Evolutionary conservation across 2,888 invertebrate species (phyloP), one percentile per base, ranked within the genome.

Genomic region (Cheilosia scutellata): DNA sequence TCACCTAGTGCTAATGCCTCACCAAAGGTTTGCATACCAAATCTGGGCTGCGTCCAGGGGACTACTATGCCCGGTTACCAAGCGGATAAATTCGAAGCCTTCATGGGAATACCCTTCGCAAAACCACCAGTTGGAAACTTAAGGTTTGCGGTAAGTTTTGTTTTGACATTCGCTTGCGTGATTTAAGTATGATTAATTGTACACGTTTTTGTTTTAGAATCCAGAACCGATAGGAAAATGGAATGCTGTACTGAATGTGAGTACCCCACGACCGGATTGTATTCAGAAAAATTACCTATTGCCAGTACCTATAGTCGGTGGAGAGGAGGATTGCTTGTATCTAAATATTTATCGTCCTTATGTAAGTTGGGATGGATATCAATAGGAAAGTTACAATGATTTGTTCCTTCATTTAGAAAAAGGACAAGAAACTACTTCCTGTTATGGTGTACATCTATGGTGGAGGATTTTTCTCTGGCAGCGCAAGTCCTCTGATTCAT

Each of bases 361-460:
- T 49, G 89, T 89, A 75, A 83, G 82, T 82, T 40, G 7, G 1
- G 9, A 37, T n/a, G 11, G 20, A 7, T 4, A 11, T 27, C 25
- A 27, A 27, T 2, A 4, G 25, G 5, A 51, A 5, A 11, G 20
- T 29, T 5, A 51, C 2, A 20, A 5, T 11, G 5, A 29, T 27
- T 20, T 16, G 2, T 49, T 33, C 49, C 2, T 44, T 29, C 25
- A 20, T 60, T 5, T 29, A 79, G 84, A 75, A 44, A 58, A 65
- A 47, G 13, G 65, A 77, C 6, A 74, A 49, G 72, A 88, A 75
- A 25, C 5, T 16, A 0, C 68, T 92, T 4, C 93, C 93, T 0
- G 94, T 94, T 0, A 93, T 94, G 93, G 92, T 94, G 1, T 93
- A 93, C 74, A 93, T 94, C 75, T 93, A 93, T 88, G 94, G 93